A percentile compares a stretch with the other conserved stretches of the same genome.
phyloP scores from a whole-genome alignment of 2,113 vertebrate genomes.

The Podocnemis expansa region DNA sequence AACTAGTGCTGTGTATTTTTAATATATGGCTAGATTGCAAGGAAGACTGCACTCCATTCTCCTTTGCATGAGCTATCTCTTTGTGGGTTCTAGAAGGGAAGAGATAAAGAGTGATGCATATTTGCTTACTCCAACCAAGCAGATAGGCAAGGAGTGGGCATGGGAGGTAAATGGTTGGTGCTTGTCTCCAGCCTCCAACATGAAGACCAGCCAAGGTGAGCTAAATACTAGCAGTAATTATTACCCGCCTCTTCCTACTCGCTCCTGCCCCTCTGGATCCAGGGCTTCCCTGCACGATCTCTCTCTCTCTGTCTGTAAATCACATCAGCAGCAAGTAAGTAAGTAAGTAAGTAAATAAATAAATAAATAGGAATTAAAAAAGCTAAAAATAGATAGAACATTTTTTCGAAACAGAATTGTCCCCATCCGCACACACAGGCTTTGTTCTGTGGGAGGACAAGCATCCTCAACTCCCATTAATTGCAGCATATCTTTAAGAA shows the following conservation, averaged over 20 bases:
- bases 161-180: not conserved
- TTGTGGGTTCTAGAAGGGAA: not conserved
- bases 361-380: not conserved
- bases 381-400: not conserved
- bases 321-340: not conserved
- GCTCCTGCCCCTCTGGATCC: too few relatives aligned
- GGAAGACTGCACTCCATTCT: not conserved
- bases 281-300: not conserved
- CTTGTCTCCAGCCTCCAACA: not conserved
- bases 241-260: not conserved
- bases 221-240: rapidly evolving
- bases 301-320: too few relatives aligned
- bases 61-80: not conserved
- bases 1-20: not conserved
- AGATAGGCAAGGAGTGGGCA: not conserved
- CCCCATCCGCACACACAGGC: not conserved
- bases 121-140: not conserved
- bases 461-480: not conserved
- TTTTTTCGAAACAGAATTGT: not conserved
- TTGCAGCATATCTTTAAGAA: not conserved
- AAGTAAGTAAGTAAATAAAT: too few relatives aligned
- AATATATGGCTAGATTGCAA: not conserved
- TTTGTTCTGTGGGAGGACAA: not conserved
- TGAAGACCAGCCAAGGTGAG: not conserved
- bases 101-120: not conserved